Evolutionary conservation across 2,888 invertebrate genomes (phyloP), one percentile per base, ranked within the genome.

Genomic region (Pteria penguin): DNA sequence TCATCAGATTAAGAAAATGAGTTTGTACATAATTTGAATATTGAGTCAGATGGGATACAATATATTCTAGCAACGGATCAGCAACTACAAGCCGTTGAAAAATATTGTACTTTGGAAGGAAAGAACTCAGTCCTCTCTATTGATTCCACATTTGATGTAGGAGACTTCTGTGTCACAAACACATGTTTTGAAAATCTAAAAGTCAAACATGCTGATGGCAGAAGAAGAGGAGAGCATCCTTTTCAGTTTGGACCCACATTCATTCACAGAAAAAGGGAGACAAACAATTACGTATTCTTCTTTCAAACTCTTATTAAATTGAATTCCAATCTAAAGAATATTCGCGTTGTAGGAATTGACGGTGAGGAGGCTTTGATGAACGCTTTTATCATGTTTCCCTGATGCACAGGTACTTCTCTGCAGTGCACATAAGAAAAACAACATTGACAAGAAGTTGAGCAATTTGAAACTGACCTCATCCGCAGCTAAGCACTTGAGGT

Each of bases 281-380:
- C 65, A 22, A 31, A 65, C 33, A 36, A 33, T 26, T 65, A 22
- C 27, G 65, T 65, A 3, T 5, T 27, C 22, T 63, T 65, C 26
- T n/a, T 65, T 24, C 33, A 45, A 22, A 45, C 45, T 22, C 65
- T 33, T 0, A 31, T 24, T 22, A 33, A 45, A 26, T 27, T 45
- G 22, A 33, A 65, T 33, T 2, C 31, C 18, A n/a, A 65, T n/a
- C 65, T 65, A 24, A 45, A 26, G 45, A 18, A 33, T 45, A 66
- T 31, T n/a, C 66, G 54, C n/a, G 66, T 29, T 18, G 18, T 66
- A 52, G 66, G 52, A 52, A 61, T 33, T 8, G 61, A 61, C 24
- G 61, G 61, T 3, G 61, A 61, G 4, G 32, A 31, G 8, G 61
- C 61, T 2, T 5, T 31, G 2, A 61, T 29, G 32, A 61, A 61